phyloP scores from a whole-genome alignment of 2,888 invertebrate genomes.

The Mimachlamys varia region DNA sequence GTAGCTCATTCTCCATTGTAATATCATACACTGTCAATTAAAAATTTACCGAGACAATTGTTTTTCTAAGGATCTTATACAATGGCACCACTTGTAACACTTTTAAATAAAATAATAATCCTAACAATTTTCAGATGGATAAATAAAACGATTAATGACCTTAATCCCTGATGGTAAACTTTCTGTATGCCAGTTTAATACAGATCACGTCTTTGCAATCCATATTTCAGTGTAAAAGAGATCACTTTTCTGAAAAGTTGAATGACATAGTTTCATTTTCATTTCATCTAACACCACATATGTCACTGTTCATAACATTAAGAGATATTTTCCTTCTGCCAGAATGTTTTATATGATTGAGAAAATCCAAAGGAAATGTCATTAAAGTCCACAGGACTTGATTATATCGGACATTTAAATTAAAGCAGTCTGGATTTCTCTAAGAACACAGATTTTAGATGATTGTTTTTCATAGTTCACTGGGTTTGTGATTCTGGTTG shows the following conservation, averaged over 20 bases:
- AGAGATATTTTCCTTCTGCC: background rate
- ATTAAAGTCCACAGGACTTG: background rate
- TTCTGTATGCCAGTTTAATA: background rate
- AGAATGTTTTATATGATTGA: background rate
- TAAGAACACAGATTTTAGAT: background rate
- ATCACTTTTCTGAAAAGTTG: background rate
- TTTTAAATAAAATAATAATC: background rate
- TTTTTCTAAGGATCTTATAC: background rate
- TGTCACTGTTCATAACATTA: background rate
- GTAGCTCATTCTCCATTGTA: background rate
- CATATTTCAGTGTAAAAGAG: background rate
- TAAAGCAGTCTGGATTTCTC: constrained; percentile 4
- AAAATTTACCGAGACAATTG: background rate
- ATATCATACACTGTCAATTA: background rate
- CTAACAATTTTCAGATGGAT: background rate
- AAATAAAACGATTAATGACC: background rate
- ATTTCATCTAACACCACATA: background rate
- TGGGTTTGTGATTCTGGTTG: background rate
- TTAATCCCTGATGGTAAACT: background rate
- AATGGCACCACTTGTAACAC: background rate
- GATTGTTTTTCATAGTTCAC: background rate
- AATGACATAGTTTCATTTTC: background rate
- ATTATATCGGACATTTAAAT: background rate
- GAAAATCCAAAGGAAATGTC: background rate
- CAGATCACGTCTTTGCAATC: background rate